Evolutionary conservation across 2,797 vertebrate genomes (phyloP), one percentile per base, ranked within the genome.

Genomic region (Fistularia tabacaria): DNA sequence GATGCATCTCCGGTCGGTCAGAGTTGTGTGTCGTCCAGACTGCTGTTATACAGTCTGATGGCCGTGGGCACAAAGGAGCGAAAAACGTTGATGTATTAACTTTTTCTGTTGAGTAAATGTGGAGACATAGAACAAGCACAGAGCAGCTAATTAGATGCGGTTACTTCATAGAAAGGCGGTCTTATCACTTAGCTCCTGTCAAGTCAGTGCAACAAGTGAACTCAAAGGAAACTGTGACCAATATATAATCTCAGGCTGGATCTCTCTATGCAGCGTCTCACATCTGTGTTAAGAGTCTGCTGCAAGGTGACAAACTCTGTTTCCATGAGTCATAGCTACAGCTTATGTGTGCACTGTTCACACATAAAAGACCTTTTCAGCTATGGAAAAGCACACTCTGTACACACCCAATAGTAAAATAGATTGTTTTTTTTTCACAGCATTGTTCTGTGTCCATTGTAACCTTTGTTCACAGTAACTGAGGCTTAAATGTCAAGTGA

Each of bases 241-340:
- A 68, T 14, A n/a, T 69, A 6, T 86, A 85, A 88, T 85, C 77
- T 77, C 57, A 13, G 64, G 52, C 46, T 57, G 74, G 78, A 81
- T 83, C 62, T 76, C 79, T 54, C n/a, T 38, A 43, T 7, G 39
- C 40, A 50, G 54, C 6, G 75, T 88, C 73, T 65, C 84, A 86
- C 81, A 41, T 73, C 39, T 56, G 69, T 74, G 87, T 63, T 86
- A 89, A 89, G 82, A 81, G 51, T 61, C 44, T 39, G 62, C 53
- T 55, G 55, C 74, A 57, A 82, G 65, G 66, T 74, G 69, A 71
- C 69, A 62, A 66, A 65, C 65, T 67, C 39, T 65, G 68, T 83
- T 81, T 73, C 71, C 66, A 38, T 51, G 56, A 55, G 61, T 59
- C 62, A 37, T 50, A 10, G 55, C 51, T 46, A 45, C 51, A 62